Evolutionary conservation across 2,113 vertebrate species (phyloP).

Genomic region (Hyla sarda): DNA sequence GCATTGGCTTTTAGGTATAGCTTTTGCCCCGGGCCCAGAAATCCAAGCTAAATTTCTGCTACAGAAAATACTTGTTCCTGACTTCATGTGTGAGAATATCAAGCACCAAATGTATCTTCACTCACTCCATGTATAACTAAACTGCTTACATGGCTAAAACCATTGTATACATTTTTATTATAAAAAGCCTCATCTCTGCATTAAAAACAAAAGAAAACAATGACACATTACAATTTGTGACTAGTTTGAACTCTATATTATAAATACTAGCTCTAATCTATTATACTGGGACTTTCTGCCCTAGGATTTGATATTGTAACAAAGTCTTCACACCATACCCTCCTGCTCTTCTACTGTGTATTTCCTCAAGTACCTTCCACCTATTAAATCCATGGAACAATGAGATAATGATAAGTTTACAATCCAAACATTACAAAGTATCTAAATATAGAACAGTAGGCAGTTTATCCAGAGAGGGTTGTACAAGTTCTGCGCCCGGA

Average conservation of each 20-base stretch:
- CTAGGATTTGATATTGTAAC: not conserved
- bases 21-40: not conserved
- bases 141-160: not conserved
- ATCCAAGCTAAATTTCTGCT: not conserved
- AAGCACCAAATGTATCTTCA: not conserved
- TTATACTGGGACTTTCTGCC: not conserved
- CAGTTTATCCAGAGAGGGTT: not conserved
- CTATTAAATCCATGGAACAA: not conserved
- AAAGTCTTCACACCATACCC: not conserved
- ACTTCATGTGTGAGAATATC: not conserved
- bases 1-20: not conserved
- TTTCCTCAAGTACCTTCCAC: not conserved
- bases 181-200: not conserved
- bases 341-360: not conserved
- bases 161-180: not conserved
- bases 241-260: not conserved
- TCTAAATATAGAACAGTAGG: not conserved
- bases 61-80: not conserved
- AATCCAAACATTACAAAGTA: not conserved
- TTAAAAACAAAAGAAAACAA: not conserved
- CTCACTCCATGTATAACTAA: not conserved
- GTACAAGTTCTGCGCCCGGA: conserved; percentile 43
- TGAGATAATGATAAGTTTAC: not conserved
- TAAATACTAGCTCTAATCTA: not conserved
- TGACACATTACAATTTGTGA: not conserved